Evolutionary conservation across 1,140 invertebrate genomes (phyloP).

Genomic region (Pemphigus obesinymphae): DNA sequence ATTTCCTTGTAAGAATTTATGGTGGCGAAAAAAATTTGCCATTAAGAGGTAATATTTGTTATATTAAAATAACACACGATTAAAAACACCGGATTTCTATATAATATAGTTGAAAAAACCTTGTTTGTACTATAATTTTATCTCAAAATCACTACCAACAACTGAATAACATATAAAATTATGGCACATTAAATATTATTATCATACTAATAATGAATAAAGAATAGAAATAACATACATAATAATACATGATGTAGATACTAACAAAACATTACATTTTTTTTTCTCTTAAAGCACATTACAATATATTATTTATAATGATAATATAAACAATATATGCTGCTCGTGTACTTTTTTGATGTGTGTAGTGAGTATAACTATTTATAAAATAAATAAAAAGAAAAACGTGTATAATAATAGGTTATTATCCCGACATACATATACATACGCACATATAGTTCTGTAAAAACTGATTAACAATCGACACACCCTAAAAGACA

Average conservation of each 20-base stretch:
- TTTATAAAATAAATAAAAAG: constrained; percentile 25
- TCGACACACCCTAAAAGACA: constrained; percentile 23
- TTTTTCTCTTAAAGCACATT: constrained; percentile 34
- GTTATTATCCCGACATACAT: not conserved
- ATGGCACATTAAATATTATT: constrained; percentile 40
- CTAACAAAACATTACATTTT: constrained; percentile 39
- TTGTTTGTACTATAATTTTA: constrained; percentile 42
- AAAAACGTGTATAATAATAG: constrained; percentile 15
- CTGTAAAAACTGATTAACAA: constrained; percentile 28
- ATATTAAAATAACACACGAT: constrained; percentile 7
- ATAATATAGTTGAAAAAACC: constrained; percentile 41
- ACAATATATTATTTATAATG: constrained; percentile 29
- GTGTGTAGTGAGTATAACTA: constrained; percentile 21
- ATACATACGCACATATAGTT: not conserved
- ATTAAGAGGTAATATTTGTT: not conserved
- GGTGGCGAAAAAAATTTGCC: not conserved
- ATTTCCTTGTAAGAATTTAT: too few species aligned
- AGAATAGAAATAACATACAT: constrained; percentile 40
- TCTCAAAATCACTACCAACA: constrained; percentile 40
- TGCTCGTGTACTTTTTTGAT: constrained; percentile 12
- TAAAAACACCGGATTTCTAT: constrained; percentile 37
- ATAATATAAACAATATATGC: constrained; percentile 26
- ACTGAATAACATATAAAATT: constrained; percentile 39
- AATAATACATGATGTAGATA: constrained; percentile 37
- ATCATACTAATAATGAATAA: constrained; percentile 38